Percentiles rank a stretch among this genome's conserved stretches.
phyloP scores from a whole-genome alignment of 1,140 invertebrate genomes.

The Eurosta solidaginis region DNA sequence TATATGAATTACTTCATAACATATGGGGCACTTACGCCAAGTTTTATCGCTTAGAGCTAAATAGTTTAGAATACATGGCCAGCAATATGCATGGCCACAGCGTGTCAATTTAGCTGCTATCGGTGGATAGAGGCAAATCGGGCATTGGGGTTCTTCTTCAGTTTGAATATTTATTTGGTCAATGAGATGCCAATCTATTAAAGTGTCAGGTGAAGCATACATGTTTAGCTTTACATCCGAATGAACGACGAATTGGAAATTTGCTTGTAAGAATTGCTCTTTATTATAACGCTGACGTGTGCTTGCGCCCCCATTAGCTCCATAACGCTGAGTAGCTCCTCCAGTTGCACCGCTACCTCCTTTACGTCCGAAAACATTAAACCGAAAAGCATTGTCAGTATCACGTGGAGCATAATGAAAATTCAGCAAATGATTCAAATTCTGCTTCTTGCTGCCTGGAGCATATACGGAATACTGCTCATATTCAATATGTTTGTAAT shows the following conservation, averaged over 20 bases:
- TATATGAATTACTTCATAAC: constrained; percentile 73
- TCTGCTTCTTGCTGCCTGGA: constrained; percentile 87
- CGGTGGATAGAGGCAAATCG: constrained; percentile 86
- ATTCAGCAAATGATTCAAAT: constrained; percentile 90
- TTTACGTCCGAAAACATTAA: constrained; percentile 40
- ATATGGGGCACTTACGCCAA: constrained; percentile 85
- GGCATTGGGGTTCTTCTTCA: constrained; percentile 77
- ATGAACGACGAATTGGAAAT: constrained; percentile 94
- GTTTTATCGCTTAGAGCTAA: constrained; percentile 78
- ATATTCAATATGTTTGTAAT: constrained; percentile 63
- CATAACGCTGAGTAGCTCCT: constrained; percentile 53
- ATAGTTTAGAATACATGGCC: constrained; percentile 94
- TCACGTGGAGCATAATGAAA: constrained; percentile 76
- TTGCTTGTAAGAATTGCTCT: constrained; percentile 91
- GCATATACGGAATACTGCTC: constrained; percentile 81
- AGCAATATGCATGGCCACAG: constrained; percentile 96
- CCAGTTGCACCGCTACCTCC: constrained; percentile 58
- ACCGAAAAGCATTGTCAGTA: constrained; percentile 44
- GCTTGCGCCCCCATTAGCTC: constrained; percentile 54
- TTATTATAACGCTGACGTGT: constrained; percentile 81
- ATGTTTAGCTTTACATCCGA: constrained; percentile 70
- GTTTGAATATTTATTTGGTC: constrained; percentile 84
- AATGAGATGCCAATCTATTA: constrained; percentile 89
- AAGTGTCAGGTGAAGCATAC: constrained; percentile 78
- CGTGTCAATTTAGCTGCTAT: constrained; percentile 87